These are phyloP conservation scores for Lasioglossum vierecki DNA, from an alignment of 2,888 invertebrate genomes.

Conservation along the genomic window DNA sequence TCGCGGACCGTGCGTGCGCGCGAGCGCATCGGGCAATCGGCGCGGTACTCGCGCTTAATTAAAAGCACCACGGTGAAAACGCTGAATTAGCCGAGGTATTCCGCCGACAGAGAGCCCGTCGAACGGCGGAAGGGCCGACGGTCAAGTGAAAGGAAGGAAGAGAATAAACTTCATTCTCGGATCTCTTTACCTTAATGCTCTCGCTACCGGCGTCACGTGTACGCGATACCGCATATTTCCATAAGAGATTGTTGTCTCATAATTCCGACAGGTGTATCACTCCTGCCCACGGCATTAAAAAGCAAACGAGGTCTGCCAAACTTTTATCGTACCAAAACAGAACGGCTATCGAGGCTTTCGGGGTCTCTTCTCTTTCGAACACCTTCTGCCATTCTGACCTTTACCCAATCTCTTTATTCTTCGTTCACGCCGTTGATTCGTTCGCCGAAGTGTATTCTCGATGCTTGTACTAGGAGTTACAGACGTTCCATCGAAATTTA, in stretches of 20 bases:
- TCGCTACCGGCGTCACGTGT: not conserved
- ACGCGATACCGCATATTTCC: not conserved
- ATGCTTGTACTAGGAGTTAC: too few species aligned
- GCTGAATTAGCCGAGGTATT: not conserved
- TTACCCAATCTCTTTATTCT: not conserved
- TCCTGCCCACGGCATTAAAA: not conserved
- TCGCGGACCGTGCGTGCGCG: constrained; percentile 10
- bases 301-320: not conserved
- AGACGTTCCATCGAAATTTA: too few species aligned
- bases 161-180: constrained; percentile 10
- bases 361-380: not conserved
- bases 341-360: not conserved
- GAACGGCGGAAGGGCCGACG: not conserved
- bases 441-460: not conserved
- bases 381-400: not conserved
- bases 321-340: not conserved
- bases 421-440: not conserved
- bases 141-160: constrained; percentile 6
- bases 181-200: not conserved
- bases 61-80: not conserved
- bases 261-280: not conserved
- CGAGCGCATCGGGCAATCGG: constrained; percentile 16
- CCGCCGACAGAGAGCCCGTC: not conserved
- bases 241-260: constrained; percentile 8
- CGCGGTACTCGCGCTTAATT: constrained; percentile 4